Percentiles rank a stretch among this genome's conserved stretches.
Evolutionary conservation across 1,140 invertebrate genomes (phyloP).

Genomic region (Drosophila ambigua): DNA sequence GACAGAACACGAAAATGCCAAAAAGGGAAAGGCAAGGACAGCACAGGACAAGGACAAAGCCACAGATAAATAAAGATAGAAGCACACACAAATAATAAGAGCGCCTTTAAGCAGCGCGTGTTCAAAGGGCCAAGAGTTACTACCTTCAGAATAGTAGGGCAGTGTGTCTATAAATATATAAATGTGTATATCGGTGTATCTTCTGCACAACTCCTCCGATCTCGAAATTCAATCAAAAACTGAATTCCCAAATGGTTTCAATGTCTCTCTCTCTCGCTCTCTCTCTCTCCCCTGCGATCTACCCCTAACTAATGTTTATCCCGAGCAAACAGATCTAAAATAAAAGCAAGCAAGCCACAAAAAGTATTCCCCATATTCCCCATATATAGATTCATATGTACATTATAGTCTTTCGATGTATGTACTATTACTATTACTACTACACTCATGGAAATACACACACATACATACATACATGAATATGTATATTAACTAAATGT

Average conservation of each 20-base stretch:
- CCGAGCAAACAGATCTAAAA: background rate
- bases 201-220: slow-evolving; percentile 11
- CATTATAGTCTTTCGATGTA: slow-evolving; percentile 52
- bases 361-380: slow-evolving; percentile 28
- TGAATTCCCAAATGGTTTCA: slow-evolving; percentile 66
- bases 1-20: slow-evolving; percentile 49
- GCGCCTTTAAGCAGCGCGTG: slow-evolving; percentile 10
- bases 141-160: slow-evolving; percentile 35
- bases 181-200: slow-evolving; percentile 4
- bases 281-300: slow-evolving; percentile 17
- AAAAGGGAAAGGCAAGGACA: slow-evolving; percentile 16
- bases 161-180: slow-evolving; percentile 5
- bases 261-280: slow-evolving; percentile 44
- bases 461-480: background rate
- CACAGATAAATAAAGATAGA: slow-evolving; percentile 14
- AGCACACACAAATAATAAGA: background rate
- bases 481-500: slow-evolving; percentile 56
- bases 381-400: slow-evolving; percentile 21
- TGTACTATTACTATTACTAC: slow-evolving; percentile 36
- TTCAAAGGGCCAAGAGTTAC: slow-evolving; percentile 73
- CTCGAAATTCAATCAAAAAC: slow-evolving; percentile 51
- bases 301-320: slow-evolving; percentile 10
- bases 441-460: slow-evolving; percentile 11
- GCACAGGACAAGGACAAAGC: slow-evolving; percentile 9
- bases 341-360: slow-evolving; percentile 13